phyloP scores from a whole-genome alignment of 2,113 vertebrate species.

The Apteryx mantelli region DNA sequence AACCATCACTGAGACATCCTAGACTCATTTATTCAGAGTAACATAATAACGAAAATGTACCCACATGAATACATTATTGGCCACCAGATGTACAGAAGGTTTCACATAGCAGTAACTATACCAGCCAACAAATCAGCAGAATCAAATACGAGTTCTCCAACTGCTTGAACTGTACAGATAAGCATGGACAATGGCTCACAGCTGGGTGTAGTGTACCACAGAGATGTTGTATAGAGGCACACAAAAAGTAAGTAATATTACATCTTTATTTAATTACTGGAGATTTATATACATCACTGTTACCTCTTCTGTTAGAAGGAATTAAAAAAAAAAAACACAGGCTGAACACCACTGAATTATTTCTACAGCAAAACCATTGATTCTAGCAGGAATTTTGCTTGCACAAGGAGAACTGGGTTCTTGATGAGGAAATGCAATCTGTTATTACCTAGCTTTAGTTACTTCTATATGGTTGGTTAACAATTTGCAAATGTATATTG shows the following conservation, averaged over 20 bases:
- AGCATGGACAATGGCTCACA: neutral
- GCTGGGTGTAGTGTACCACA: neutral
- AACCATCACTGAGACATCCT: neutral
- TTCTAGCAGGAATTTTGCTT: neutral
- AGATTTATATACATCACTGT: neutral
- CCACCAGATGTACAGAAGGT: neutral
- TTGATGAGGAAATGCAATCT: neutral
- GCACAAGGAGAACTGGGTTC: neutral
- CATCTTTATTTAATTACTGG: neutral
- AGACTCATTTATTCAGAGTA: neutral
- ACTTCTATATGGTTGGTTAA: neutral
- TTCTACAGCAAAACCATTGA: neutral
- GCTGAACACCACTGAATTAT: neutral
- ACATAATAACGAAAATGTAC: neutral
- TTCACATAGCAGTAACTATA: slow-evolving; percentile 25
- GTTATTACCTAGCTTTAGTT: neutral
- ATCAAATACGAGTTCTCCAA: neutral
- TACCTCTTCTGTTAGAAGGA: neutral
- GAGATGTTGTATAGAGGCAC: neutral
- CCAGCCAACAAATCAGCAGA: slow-evolving; percentile 18
- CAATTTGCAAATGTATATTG: neutral
- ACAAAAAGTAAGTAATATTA: neutral
- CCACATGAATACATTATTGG: neutral
- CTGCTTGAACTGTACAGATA: neutral
- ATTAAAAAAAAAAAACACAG: neutral